Conservation (phyloP, 35 echinoderm and acorn worm genomes). For the Stichopus chloronotus region DNA sequence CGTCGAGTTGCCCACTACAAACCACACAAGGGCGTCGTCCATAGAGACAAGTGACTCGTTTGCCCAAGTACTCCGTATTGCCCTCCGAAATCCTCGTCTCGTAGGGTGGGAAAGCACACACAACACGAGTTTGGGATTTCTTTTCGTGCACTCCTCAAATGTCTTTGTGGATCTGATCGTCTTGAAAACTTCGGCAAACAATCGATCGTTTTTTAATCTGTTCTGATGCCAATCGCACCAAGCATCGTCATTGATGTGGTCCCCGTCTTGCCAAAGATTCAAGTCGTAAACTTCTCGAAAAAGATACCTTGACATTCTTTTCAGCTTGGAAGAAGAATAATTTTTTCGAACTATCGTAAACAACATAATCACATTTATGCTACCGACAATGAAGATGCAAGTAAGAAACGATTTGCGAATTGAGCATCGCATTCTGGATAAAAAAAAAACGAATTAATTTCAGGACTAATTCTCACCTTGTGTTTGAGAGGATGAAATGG, state of each 20-base stretch:
- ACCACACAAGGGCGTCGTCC: background rate
- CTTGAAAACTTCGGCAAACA: background rate
- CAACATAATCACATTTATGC: background rate
- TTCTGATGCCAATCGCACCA: background rate
- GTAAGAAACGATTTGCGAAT: background rate
- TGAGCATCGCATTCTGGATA: background rate
- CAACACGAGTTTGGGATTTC: background rate
- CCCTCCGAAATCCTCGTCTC: background rate
- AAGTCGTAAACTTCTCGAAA: no score
- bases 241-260: background rate
- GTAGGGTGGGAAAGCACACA: constrained; percentile 15
- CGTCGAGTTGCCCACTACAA: background rate
- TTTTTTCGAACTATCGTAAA: background rate
- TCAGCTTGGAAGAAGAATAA: background rate
- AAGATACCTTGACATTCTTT: no score
- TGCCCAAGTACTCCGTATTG: constrained; percentile 7
- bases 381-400: background rate
- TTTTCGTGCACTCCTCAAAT: background rate
- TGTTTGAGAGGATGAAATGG: no score
- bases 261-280: background rate
- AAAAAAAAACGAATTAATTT: no score
- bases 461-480: no score
- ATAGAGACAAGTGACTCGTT: background rate
- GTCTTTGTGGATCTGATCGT: background rate
- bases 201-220: constrained; percentile 12